Percentiles rank a stretch among this genome's conserved stretches.
Evolutionary conservation across 1,140 invertebrate genomes (phyloP).

Genomic region (Drosophila setifemur): DNA sequence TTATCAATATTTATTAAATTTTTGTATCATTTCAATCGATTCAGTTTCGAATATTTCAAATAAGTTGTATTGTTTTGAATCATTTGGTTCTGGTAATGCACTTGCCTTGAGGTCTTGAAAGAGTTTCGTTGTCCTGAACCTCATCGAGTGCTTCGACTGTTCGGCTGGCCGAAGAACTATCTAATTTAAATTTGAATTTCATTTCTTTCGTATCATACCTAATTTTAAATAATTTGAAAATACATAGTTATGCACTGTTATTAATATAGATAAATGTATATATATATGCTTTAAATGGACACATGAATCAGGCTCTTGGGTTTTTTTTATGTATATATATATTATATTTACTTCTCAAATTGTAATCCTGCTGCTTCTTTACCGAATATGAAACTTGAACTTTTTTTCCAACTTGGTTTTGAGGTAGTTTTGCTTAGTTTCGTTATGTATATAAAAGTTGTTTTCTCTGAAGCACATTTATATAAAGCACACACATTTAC

Average conservation of each 20-base stretch:
- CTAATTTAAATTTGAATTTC: constrained; percentile 24
- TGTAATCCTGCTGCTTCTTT: constrained; percentile 23
- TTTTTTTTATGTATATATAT: constrained; percentile 46
- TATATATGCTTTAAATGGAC: constrained; percentile 66
- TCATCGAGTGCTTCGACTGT: constrained; percentile 12
- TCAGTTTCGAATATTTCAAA: neutral
- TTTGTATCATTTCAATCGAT: constrained; percentile 12
- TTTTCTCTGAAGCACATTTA: constrained; percentile 77
- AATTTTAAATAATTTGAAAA: constrained; percentile 55
- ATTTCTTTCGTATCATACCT: constrained; percentile 23
- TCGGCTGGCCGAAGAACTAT: constrained; percentile 23
- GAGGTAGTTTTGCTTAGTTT: constrained; percentile 73
- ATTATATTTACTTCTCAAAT: constrained; percentile 50
- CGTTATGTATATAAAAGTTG: constrained; percentile 47
- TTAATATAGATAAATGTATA: constrained; percentile 17
- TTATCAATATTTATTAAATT: constrained; percentile 31
- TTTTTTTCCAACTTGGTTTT: constrained; percentile 49
- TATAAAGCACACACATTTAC: constrained; percentile 80
- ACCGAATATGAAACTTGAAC: constrained; percentile 65
- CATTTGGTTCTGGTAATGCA: constrained; percentile 41
- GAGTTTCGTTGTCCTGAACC: constrained; percentile 9
- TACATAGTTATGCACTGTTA: constrained; percentile 40
- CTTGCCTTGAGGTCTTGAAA: neutral
- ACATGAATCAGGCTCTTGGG: constrained; percentile 73
- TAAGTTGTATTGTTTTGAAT: constrained; percentile 27